A percentile compares a stretch with the other conserved stretches of the same genome.
phyloP scores from a whole-genome alignment of 1,140 invertebrate genomes.

The Drosophila obscura region DNA sequence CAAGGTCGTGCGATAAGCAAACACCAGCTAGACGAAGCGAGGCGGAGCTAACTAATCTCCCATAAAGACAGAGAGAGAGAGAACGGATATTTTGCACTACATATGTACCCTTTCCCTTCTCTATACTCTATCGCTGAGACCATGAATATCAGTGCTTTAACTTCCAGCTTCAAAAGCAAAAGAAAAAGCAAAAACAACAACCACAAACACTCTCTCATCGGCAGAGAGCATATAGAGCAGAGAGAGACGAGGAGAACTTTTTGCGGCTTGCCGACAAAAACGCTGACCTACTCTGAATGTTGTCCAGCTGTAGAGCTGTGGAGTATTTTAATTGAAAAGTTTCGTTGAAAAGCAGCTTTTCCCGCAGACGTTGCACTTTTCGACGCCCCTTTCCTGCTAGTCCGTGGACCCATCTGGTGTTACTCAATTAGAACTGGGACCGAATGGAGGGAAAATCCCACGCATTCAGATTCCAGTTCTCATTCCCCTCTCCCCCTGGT shows the following conservation, averaged over 20 bases:
- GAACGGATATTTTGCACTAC: too few relatives aligned
- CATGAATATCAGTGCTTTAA: too few relatives aligned
- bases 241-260: conserved; percentile 15
- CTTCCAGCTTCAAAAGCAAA: too few relatives aligned
- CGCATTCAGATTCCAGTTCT: conserved; percentile 42
- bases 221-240: conserved; percentile 2
- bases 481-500: conserved; percentile 15
- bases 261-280: conserved; percentile 22
- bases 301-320: conserved; percentile 37
- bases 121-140: too few relatives aligned
- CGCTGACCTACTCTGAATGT: conserved; percentile 46
- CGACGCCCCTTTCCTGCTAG: background rate
- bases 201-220: conserved; percentile 10
- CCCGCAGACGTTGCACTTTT: conserved; percentile 51
- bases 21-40: background rate
- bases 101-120: too few relatives aligned
- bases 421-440: conserved; percentile 55
- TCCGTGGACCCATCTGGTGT: conserved; percentile 6
- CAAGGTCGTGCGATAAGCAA: conserved; percentile 49
- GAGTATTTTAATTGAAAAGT: conserved; percentile 55
- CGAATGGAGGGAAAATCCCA: conserved; percentile 44
- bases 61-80: conserved; percentile 19
- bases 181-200: background rate
- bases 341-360: conserved; percentile 37
- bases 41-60: background rate